Evolutionary conservation across 2,797 vertebrate species (phyloP).

Genomic region (Pseudochromis fuscus): DNA sequence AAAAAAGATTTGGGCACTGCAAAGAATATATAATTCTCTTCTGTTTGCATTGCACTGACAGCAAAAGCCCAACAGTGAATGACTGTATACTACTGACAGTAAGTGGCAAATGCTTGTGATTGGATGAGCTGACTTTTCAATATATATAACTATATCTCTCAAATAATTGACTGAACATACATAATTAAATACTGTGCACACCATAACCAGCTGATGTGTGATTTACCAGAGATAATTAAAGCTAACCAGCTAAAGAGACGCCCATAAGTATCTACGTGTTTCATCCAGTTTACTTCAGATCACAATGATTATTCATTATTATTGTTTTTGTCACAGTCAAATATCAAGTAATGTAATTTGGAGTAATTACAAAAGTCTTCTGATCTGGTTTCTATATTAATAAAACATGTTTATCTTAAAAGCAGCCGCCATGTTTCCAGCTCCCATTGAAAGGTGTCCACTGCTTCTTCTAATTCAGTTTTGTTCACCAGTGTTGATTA

Average conservation of each 20-base stretch:
- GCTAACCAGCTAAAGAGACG: not conserved
- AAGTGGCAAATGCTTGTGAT: not conserved
- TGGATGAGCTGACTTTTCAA: constrained; percentile 6
- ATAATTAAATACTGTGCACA: not conserved
- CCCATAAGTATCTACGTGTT: not conserved
- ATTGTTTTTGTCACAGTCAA: too few species aligned
- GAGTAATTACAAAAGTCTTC: not conserved
- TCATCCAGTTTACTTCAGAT: not conserved
- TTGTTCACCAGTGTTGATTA: not conserved
- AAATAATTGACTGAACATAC: constrained; percentile 3
- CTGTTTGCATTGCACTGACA: not conserved
- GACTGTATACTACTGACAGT: not conserved
- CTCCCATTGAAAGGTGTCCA: not conserved
- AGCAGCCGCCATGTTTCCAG: not conserved
- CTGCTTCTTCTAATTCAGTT: too few species aligned
- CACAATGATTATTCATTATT: too few species aligned
- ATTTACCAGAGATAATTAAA: constrained; percentile 6
- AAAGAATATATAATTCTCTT: too few species aligned
- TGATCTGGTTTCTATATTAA: not conserved
- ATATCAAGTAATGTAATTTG: not conserved
- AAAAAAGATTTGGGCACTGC: too few species aligned
- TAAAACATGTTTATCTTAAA: too few species aligned
- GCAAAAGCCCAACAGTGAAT: not conserved
- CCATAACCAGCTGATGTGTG: not conserved
- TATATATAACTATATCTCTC: not conserved